A percentile compares a stretch with the other conserved stretches of the same genome.
These are phyloP conservation scores for Litocranius walleri DNA, from an alignment of 2,113 vertebrate genomes.

Conservation along the genomic window DNA sequence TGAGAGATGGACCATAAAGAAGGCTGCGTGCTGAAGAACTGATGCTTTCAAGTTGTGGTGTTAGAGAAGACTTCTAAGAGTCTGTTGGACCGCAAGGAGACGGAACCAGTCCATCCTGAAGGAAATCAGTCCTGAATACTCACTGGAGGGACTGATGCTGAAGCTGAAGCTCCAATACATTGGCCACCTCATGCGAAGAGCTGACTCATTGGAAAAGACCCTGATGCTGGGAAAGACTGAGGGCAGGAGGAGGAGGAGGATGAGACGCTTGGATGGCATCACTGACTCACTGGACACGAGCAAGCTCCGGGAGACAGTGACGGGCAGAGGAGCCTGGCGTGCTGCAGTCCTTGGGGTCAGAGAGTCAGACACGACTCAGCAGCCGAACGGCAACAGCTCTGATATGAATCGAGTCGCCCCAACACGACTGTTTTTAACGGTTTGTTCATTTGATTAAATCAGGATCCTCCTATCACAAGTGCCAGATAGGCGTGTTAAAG, in stretches of 20 bases:
- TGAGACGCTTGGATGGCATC: not conserved
- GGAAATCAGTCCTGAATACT: not conserved
- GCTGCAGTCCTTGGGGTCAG: not conserved
- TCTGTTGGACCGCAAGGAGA: not conserved
- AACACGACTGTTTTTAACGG: accelerated
- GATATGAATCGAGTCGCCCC: not conserved
- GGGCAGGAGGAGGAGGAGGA: not conserved
- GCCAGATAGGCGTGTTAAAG: no score
- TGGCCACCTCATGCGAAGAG: not conserved
- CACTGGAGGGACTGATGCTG: not conserved
- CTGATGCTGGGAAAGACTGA: not conserved
- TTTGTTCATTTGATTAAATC: not conserved
- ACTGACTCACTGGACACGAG: not conserved
- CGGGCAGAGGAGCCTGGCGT: not conserved
- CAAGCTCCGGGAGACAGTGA: not conserved
- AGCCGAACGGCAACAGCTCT: not conserved
- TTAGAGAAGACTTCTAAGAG: not conserved
- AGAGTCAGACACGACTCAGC: not conserved
- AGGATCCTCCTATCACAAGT: not conserved
- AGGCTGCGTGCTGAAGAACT: accelerated
- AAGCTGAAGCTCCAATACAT: not conserved
- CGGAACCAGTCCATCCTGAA: not conserved
- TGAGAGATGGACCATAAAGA: not conserved
- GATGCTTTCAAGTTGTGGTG: not conserved
- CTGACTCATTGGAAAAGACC: not conserved